These are phyloP conservation scores for Adineta ricciae DNA, from an alignment of 2,888 invertebrate genomes.

Conservation along the genomic window DNA sequence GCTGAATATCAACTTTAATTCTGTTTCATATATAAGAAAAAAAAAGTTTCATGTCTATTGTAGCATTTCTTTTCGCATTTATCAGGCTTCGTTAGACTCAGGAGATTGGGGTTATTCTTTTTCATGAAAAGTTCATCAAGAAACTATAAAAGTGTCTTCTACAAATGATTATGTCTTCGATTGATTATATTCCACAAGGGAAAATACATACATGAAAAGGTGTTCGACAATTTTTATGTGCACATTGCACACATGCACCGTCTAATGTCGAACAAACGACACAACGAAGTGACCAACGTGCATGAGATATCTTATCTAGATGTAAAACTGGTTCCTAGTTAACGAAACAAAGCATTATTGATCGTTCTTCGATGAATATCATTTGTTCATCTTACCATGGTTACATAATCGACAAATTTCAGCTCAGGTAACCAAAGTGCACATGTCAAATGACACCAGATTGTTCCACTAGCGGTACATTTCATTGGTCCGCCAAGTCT, in stretches of 20 bases:
- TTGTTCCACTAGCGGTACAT: slow-evolving; percentile 63
- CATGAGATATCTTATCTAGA: neutral
- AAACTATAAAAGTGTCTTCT: no score
- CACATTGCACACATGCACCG: slow-evolving; percentile 15
- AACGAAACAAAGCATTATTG: no score
- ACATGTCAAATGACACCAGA: slow-evolving; percentile 96
- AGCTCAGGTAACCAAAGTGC: slow-evolving; percentile 98
- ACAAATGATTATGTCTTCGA: neutral
- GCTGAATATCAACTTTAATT: neutral
- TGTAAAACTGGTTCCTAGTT: neutral
- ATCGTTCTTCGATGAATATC: neutral
- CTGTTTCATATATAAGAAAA: no score
- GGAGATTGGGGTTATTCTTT: no score
- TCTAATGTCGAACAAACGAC: neutral
- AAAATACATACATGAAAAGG: neutral
- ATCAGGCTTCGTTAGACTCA: no score
- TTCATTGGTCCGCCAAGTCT: slow-evolving; percentile 24
- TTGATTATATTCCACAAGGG: neutral
- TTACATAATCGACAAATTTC: slow-evolving; percentile 87
- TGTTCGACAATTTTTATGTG: neutral
- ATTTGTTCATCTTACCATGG: slow-evolving; percentile 78
- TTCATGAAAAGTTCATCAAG: no score
- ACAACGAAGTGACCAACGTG: slow-evolving; percentile 12
- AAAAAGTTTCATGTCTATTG: no score
- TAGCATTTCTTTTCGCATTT: no score